Base-by-base conservation (phyloP, 53 echinoderm and acorn worm species). In the Patiria pectinifera region DNA sequence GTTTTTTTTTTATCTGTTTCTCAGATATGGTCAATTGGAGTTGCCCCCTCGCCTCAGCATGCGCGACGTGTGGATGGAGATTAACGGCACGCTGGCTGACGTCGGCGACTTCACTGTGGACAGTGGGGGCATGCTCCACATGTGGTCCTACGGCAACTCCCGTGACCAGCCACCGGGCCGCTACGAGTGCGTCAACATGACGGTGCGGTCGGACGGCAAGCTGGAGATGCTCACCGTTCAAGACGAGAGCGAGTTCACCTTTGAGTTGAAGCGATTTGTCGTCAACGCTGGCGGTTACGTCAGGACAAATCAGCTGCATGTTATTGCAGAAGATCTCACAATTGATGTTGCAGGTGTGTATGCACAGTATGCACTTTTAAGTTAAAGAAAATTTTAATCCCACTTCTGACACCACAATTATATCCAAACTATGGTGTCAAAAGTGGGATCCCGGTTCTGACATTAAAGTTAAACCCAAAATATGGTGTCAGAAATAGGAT, bases 31-130 rank as follows among this genome's bases (percentile, higher is more conserved):
- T 8, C 92, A 93, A 62, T 82, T 97, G 13, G 92, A 86, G 59
- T 81, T 97, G 0, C 97, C 97, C 23, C 87, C 95, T 0, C 92
- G 97, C 9, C 94, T 95, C 44, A 95, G 95, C 59, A 82, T 97
- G 92, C 85, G 97, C 6, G 97, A 97, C 66, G 95, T 97, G 16
- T 97, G 97, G 97, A 96, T 97, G 94, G 93, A 97, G 47, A 89
- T 97, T 62, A 97, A 95, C 16, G 97, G 97, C 49, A 96, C 95
- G 2, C 90, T 97, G 10, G 93, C 93, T 18, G 94, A 93, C 45
- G 92, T 96, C 16, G 95, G 92, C 58, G 91, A 96, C 71, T 97
- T 97, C 71, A 95, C 93, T 16, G 92, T 97, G 59, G 97, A 97
- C 85, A 93, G 93, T 80, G 94, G 94, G 70, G 97, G 97, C 25